Evolutionary conservation across 2,797 vertebrate genomes (phyloP).

Genomic region (Sebastes taczanowskii): DNA sequence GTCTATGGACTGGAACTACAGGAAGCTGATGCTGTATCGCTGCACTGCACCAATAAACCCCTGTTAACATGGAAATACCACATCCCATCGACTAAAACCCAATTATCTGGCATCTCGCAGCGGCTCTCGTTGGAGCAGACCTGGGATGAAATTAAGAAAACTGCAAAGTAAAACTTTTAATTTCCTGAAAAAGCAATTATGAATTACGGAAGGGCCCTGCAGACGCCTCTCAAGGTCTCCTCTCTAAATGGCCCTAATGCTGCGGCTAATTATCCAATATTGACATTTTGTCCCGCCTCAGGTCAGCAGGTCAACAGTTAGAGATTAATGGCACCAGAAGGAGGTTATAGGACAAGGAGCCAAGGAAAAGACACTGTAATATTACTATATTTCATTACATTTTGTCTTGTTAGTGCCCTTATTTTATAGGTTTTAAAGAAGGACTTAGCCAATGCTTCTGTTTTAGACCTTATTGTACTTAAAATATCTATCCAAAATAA

Average conservation of each 20-base stretch:
- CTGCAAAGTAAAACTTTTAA: slow-evolving; percentile 36
- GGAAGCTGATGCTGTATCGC: slow-evolving; percentile 1
- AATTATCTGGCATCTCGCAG: slow-evolving; percentile 7
- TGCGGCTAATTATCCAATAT: slow-evolving; percentile 70
- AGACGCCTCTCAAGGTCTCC: slow-evolving; percentile 40
- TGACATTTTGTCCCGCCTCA: slow-evolving; percentile 75
- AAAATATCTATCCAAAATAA: background rate
- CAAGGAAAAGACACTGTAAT: background rate
- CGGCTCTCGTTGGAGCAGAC: background rate
- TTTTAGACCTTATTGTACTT: background rate
- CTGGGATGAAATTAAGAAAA: slow-evolving; percentile 1
- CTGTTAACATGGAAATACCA: slow-evolving; percentile 31
- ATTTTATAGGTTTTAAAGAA: background rate
- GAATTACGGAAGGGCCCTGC: slow-evolving; percentile 23
- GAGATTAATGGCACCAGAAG: slow-evolving; percentile 67
- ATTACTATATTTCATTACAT: background rate
- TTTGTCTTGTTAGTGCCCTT: background rate
- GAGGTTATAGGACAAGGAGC: slow-evolving; percentile 24
- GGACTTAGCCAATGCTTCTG: background rate
- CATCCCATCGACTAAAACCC: slow-evolving; percentile 17
- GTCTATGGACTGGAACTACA: background rate
- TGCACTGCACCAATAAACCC: background rate
- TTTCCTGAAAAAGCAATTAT: slow-evolving; percentile 40
- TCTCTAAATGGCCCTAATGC: slow-evolving; percentile 59
- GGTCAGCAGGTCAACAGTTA: slow-evolving; percentile 73